Evolutionary conservation across 2,113 vertebrate species (phyloP).

Genomic region (Falcunculus frontatus): DNA sequence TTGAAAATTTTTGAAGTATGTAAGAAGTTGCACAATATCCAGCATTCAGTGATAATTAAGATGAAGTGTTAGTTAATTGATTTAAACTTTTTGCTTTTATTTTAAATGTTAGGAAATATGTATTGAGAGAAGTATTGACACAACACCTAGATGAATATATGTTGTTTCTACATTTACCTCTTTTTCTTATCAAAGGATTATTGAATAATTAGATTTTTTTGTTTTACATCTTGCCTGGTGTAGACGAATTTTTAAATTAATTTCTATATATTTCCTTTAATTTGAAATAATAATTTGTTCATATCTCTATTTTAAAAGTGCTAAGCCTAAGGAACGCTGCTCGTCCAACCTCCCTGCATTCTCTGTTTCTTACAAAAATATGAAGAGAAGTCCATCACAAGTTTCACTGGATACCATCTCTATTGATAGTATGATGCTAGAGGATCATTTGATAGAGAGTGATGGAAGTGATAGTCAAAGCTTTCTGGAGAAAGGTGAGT

Average conservation of each 20-base stretch:
- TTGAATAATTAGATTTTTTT: background rate
- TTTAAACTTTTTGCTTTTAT: background rate
- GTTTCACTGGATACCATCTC: conserved; percentile 92
- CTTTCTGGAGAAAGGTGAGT: conserved; percentile 84
- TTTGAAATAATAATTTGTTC: conserved; percentile 7
- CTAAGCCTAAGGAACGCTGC: conserved; percentile 86
- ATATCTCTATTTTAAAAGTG: conserved; percentile 75
- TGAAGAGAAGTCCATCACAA: conserved; percentile 93
- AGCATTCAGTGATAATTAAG: background rate
- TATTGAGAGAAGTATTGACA: background rate
- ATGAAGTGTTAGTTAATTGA: background rate
- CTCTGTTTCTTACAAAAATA: conserved; percentile 87
- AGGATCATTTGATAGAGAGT: conserved; percentile 83
- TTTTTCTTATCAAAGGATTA: background rate
- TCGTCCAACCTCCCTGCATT: conserved; percentile 77
- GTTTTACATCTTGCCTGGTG: background rate
- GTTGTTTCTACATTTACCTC: background rate
- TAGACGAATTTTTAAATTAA: background rate
- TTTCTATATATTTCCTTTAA: background rate
- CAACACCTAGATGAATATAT: background rate
- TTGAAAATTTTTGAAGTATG: background rate
- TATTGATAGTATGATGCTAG: conserved; percentile 88
- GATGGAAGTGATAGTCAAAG: conserved; percentile 85
- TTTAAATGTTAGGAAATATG: background rate
- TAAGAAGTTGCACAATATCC: background rate